Evolutionary conservation across 2,113 vertebrate genomes (phyloP).

Genomic region (Conger conger): DNA sequence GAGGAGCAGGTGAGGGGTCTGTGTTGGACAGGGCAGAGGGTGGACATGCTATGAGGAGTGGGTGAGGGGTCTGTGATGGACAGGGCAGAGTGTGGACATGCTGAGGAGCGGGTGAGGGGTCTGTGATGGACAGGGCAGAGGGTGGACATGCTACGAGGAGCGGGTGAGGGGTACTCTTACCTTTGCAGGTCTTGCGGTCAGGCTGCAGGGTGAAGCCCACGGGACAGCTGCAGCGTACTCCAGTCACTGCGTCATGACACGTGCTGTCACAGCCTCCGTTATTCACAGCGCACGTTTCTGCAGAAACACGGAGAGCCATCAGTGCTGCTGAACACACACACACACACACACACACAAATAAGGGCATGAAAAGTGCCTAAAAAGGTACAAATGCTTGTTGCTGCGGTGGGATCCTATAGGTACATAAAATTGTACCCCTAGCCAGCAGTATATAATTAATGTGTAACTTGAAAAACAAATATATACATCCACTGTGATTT

Average conservation of each 20-base stretch:
- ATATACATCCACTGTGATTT: neutral
- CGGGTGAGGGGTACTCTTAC: constrained; percentile 56
- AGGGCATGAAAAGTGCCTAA: neutral
- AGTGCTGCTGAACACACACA: constrained; percentile 21
- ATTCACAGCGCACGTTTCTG: constrained; percentile 97
- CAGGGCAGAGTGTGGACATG: neutral
- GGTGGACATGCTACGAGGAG: neutral
- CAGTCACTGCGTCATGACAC: constrained; percentile 88
- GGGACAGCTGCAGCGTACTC: constrained; percentile 96
- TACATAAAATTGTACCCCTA: too few relatives aligned
- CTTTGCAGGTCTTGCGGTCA: constrained; percentile 97
- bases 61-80: too few relatives aligned
- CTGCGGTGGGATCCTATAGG: too few relatives aligned
- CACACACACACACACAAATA: constrained; percentile 19
- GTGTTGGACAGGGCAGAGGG: neutral
- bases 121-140: neutral
- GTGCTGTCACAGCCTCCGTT: constrained; percentile 97
- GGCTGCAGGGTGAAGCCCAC: constrained; percentile 95
- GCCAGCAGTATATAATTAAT: too few relatives aligned
- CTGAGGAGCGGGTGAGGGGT: too few relatives aligned
- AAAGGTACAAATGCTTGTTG: too few relatives aligned
- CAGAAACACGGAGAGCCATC: neutral
- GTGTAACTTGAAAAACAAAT: too few relatives aligned
- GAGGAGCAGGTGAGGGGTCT: too few relatives aligned
- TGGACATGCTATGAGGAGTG: too few relatives aligned